These are phyloP conservation scores for Lysiphlebus fabarum DNA, from an alignment of 1,140 invertebrate species.

Conservation along the genomic window DNA sequence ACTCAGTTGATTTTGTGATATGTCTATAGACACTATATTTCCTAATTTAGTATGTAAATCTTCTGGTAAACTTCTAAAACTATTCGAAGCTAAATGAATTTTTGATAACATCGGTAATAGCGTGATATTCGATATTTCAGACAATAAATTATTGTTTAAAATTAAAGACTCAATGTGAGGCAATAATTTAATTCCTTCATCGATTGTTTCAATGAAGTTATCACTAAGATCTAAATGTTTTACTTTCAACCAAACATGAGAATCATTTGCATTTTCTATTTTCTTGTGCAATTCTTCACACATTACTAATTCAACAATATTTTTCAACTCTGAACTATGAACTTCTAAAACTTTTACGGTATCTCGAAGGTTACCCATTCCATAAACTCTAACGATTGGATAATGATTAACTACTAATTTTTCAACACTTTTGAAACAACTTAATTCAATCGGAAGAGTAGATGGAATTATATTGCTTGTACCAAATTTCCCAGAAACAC, in stretches of 20 bases:
- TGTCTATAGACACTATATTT: constrained; percentile 81
- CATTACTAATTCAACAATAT: constrained; percentile 69
- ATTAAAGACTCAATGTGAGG: constrained; percentile 71
- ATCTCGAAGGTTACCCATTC: constrained; percentile 67
- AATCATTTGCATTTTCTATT: constrained; percentile 49
- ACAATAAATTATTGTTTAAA: constrained; percentile 74
- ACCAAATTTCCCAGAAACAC: constrained; percentile 62
- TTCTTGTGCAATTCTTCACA: constrained; percentile 71
- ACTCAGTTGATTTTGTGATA: constrained; percentile 82
- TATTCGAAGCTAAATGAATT: constrained; percentile 72
- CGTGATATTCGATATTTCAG: constrained; percentile 73
- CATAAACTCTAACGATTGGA: constrained; percentile 64
- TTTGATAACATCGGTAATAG: constrained; percentile 72
- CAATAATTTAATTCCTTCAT: constrained; percentile 76
- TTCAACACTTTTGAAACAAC: constrained; percentile 72
- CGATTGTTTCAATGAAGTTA: constrained; percentile 75
- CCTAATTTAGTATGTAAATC: constrained; percentile 82
- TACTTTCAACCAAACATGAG: constrained; percentile 50
- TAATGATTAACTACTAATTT: constrained; percentile 62
- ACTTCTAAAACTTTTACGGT: constrained; percentile 63
- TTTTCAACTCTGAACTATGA: constrained; percentile 60
- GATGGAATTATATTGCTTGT: constrained; percentile 82
- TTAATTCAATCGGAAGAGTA: constrained; percentile 74
- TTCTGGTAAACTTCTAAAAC: constrained; percentile 66
- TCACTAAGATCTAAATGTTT: constrained; percentile 71